These are phyloP conservation scores for Hemiscyllium ocellatum DNA, from an alignment of 2,113 vertebrate species.

Conservation along the genomic window DNA sequence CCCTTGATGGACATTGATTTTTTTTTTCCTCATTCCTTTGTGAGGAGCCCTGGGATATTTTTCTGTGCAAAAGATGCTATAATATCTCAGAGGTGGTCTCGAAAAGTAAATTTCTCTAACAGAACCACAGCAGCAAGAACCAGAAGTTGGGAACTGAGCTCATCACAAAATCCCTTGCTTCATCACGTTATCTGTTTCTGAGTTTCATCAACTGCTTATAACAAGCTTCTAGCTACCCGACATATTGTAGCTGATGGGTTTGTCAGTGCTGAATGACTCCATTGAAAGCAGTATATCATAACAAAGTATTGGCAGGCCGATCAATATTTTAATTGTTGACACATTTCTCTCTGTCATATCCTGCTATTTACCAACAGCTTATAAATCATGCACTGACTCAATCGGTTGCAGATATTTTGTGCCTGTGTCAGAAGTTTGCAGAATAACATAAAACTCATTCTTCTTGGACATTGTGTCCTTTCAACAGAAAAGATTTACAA, in stretches of 20 bases:
- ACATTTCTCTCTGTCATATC: not conserved
- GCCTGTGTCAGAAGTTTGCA: not conserved
- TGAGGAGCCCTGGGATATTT: not conserved
- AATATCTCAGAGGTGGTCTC: not conserved
- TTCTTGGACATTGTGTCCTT: not conserved
- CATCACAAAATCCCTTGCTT: not conserved
- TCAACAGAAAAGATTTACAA: not conserved
- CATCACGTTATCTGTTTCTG: not conserved
- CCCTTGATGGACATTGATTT: conserved; percentile 7
- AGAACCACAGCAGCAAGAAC: not conserved
- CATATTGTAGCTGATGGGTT: not conserved
- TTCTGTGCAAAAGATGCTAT: not conserved
- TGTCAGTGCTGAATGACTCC: not conserved
- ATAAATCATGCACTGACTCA: not conserved
- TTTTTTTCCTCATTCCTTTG: not conserved
- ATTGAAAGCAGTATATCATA: not conserved
- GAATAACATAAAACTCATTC: not conserved
- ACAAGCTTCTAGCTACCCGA: not conserved
- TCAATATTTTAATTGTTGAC: conserved; percentile 34
- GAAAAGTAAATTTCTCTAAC: not conserved
- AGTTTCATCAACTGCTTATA: not conserved
- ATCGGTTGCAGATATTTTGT: not conserved
- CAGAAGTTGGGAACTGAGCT: not conserved
- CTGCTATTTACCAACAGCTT: not conserved
- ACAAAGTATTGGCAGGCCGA: not conserved